Evolutionary conservation across 92 coral and sea anemone species (phyloP), one percentile per base, ranked within the genome.

Genomic region (Galaxea fascicularis): DNA sequence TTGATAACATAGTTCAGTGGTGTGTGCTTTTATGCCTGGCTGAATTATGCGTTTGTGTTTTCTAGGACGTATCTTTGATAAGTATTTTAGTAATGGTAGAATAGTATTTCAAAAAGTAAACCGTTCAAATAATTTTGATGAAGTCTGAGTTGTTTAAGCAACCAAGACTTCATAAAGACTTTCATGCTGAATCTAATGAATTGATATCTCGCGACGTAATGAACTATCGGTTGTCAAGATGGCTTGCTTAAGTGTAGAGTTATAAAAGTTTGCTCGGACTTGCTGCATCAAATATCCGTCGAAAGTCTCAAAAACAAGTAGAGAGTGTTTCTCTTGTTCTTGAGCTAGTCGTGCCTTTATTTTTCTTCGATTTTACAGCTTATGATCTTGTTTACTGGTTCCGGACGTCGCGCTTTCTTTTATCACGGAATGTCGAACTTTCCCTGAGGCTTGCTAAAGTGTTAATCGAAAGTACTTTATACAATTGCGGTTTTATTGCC

Each of bases 391-490:
- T 52, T 29, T 65, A 65, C 30, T 49, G 65, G 52, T 21, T 79
- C 53, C 28, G 31, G 46, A 52, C 75, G 59, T 21, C 31, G 49
- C 75, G 65, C 65, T 51, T 66, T 9, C 24, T 35, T 59, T 65
- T 29, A 30, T 49, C 52, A 49, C 54, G 75, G 31, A 66, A 65
- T 79, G 25, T 24, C 51, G 11, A 65, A 26, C 51, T 51, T 22
- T 67, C 51, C 84, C 59, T 28, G 49, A 66, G 75, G 84, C 35
- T 80, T 80, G 21, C 26, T 10, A 26, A 57, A 79, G 76, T 66
- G 85, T 54, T 80, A 68, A 67, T 54, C 85, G 66, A 41, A 79
- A 54, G 74, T 27, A 65, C 63, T 49, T 69, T 20, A 67, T 53
- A 51, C 49, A 67, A 79, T 52, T 46, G 76, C 4, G 66, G 76